Base-by-base conservation (phyloP, 2,113 vertebrate genomes). In the Prochilodus magdalenae region DNA sequence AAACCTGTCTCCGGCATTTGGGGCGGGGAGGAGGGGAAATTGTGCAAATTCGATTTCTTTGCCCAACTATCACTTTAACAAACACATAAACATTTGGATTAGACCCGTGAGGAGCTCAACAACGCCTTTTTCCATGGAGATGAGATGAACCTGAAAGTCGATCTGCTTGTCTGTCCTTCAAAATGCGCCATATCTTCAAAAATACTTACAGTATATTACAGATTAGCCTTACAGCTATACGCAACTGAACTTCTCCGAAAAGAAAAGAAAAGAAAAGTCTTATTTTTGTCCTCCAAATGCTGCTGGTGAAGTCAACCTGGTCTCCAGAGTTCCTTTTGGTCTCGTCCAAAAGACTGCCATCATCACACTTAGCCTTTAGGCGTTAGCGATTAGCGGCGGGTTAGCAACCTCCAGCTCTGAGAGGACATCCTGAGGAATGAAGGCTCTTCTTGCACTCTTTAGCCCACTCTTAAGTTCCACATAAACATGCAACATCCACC, bases 371-470 rank as follows among this genome's bases (percentile, higher is more conserved):
- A 18, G 49, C 60, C 14, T 11, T 2, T 63, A 2, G 24, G 3
- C 18, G 18, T 30, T 18, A 30, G 62, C 10, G 4, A 33, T 36
- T 22, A 30, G 63, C 65, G 30, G 11, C 65, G 36, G 65, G 16
- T 36, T 40, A n/a, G 65, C 18, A 67, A 44, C n/a, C 18, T 70
- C 66, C 66, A 24, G 33, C 66, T 70, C 66, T 70, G 51, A 73
- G 24, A 77, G 26, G 29, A 53, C 62, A 30, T 77, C 81, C 81
- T 83, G 81, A 83, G 81, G 40, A 36, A 75, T 67, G 69, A 82
- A 67, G 73, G 74, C 36, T 44, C 66, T 29, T 71, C 29, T 40
- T 12, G 22, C 47, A 11, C 51, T 74, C 77, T 80, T 76, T 18
- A 27, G 4, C 2, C 12, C 30, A 63, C 12, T 29, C 49, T 5